These are phyloP conservation scores for Argya squamiceps DNA, from an alignment of 2,797 vertebrate genomes.

Conservation along the genomic window DNA sequence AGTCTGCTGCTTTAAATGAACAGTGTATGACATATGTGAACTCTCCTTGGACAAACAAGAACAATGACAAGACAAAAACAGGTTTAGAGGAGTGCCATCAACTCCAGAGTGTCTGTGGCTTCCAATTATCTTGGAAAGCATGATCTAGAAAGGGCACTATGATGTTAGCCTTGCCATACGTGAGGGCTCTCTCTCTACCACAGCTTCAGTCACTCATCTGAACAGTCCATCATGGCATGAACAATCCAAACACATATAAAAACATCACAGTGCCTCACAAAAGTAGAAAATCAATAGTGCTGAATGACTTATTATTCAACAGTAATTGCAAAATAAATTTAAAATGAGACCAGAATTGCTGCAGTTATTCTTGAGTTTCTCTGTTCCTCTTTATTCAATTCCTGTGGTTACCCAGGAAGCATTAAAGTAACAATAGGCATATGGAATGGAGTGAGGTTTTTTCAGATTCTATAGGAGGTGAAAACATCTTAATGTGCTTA, in stretches of 20 bases:
- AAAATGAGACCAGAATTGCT: conserved; percentile 6
- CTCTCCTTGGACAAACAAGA: background rate
- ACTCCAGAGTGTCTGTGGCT: background rate
- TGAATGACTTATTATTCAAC: background rate
- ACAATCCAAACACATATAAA: conserved; percentile 3
- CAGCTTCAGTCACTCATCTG: background rate
- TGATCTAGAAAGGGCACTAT: background rate
- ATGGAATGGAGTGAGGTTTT: background rate
- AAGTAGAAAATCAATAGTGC: background rate
- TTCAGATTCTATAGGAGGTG: background rate
- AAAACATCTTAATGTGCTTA: background rate
- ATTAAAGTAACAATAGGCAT: conserved; percentile 16
- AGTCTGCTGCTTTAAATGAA: background rate
- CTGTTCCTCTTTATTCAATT: background rate
- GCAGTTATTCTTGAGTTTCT: background rate
- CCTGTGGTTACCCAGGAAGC: background rate
- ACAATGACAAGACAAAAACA: background rate
- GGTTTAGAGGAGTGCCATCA: background rate
- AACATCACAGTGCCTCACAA: background rate
- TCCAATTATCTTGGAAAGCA: background rate
- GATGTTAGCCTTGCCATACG: background rate
- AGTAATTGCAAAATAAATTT: conserved; percentile 43
- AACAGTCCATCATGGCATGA: background rate
- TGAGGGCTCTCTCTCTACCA: background rate
- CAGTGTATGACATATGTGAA: background rate